Percentiles rank a stretch among this genome's conserved stretches.
phyloP scores from a whole-genome alignment of 1,140 invertebrate genomes.

The Cyphomyrmex costatus region DNA sequence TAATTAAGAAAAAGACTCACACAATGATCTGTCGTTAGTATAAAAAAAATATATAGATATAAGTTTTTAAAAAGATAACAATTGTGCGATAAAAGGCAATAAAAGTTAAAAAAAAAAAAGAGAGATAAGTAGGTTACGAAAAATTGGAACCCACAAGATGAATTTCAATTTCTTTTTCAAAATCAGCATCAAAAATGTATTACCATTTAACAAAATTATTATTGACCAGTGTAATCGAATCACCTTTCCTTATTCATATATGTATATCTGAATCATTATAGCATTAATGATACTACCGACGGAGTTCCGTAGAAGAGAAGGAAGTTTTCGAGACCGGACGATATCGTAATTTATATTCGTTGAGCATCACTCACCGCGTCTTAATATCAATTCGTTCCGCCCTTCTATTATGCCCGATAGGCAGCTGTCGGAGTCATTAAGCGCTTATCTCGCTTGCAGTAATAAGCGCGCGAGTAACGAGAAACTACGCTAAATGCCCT shows the following conservation, averaged over 20 bases:
- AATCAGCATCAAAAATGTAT: no score
- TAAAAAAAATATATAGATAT: no score
- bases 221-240: neutral
- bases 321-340: neutral
- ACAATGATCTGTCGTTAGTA: no score
- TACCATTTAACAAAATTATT: no score
- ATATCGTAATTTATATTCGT: conserved; percentile 56
- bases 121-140: no score
- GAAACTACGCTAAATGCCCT: conserved; percentile 58
- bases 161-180: no score
- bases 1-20: no score
- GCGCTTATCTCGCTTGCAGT: conserved; percentile 65
- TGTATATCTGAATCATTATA: neutral
- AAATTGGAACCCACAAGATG: no score
- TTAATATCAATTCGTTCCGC: conserved; percentile 37
- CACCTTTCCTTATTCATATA: neutral
- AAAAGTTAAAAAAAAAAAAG: no score
- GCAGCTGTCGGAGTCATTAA: conserved; percentile 71
- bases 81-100: no score
- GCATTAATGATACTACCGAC: conserved; percentile 8
- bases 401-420: conserved; percentile 35
- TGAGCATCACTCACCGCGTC: conserved; percentile 23
- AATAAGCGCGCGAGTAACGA: conserved; percentile 71
- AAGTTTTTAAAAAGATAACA: no score
- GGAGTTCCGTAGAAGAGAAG: neutral